Percentiles rank a stretch among this genome's conserved stretches.
Evolutionary conservation across 2,888 invertebrate species (phyloP).

Genomic region (Stenichneumon culpator): DNA sequence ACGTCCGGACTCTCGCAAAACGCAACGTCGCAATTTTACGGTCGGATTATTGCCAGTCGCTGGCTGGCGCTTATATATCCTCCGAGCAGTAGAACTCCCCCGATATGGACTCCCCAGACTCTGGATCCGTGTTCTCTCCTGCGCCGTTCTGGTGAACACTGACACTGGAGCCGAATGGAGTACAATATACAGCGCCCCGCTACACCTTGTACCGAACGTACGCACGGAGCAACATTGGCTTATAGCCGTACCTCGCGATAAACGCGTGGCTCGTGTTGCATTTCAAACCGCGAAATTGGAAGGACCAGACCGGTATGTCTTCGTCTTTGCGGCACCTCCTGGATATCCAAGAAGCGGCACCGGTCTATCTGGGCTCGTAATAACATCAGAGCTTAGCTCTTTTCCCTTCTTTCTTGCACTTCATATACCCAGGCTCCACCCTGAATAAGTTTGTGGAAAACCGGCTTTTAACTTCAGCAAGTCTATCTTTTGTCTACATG

Average conservation of each 20-base stretch:
- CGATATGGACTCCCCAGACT: constrained; percentile 49
- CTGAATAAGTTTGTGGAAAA: constrained; percentile 32
- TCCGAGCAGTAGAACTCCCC: constrained; percentile 33
- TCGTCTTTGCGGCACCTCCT: constrained; percentile 1
- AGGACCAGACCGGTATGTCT: constrained; percentile 41
- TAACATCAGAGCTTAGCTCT: constrained; percentile 35
- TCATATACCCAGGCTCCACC: constrained; percentile 2
- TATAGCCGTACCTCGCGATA: constrained; percentile 20
- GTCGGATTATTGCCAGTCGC: constrained; percentile 67
- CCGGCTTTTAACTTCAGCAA: not conserved
- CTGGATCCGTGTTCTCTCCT: not conserved
- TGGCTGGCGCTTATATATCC: constrained; percentile 41
- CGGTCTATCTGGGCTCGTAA: constrained; percentile 14
- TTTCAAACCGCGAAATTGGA: constrained; percentile 61
- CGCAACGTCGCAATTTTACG: constrained; percentile 70
- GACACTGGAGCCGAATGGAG: not conserved
- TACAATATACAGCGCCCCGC: constrained; percentile 47
- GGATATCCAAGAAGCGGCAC: constrained; percentile 12
- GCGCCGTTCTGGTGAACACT: not conserved
- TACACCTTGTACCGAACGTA: constrained; percentile 36
- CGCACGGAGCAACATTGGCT: constrained; percentile 38
- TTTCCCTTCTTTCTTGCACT: constrained; percentile 1
- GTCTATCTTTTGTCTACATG: constrained; percentile 10
- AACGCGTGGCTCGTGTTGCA: constrained; percentile 53
- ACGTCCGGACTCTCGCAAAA: constrained; percentile 59